A percentile compares a stretch with the other conserved stretches of the same genome.
Conservation (phyloP, 1,140 invertebrate species). For the Thaumatotibia leucotreta region DNA sequence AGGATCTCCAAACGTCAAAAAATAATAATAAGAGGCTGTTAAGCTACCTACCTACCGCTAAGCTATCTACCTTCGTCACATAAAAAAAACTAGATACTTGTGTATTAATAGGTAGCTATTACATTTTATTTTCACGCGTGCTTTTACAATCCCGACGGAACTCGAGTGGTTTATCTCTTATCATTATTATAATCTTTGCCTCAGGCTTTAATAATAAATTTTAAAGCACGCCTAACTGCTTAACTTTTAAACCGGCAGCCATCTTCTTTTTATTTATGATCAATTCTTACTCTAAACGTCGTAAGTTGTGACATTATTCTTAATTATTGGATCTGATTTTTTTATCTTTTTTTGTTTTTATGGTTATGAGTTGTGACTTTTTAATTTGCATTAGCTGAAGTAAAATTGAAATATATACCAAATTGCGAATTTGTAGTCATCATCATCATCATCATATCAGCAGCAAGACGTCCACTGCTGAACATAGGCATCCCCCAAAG, state of each 20-base stretch:
- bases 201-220: slow-evolving; percentile 8
- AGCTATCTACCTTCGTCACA: too few species aligned
- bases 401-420: not conserved
- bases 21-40: too few species aligned
- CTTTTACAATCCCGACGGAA: too few species aligned
- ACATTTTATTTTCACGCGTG: too few species aligned
- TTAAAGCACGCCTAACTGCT: slow-evolving; percentile 5
- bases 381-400: not conserved
- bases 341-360: not conserved
- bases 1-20: too few species aligned
- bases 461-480: too few species aligned
- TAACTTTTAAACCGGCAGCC: slow-evolving; percentile 9
- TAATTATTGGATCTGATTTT: slow-evolving; percentile 1
- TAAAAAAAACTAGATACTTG: too few species aligned
- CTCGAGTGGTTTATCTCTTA: not conserved
- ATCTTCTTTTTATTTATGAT: slow-evolving; percentile 8
- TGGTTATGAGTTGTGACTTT: not conserved
- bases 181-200: not conserved
- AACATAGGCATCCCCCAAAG: too few species aligned
- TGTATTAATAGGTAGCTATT: too few species aligned
- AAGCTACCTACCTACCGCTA: too few species aligned
- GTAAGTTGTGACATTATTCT: slow-evolving; percentile 5
- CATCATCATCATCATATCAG: too few species aligned
- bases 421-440: too few species aligned
- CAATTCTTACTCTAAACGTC: slow-evolving; percentile 1